A percentile compares a stretch with the other conserved stretches of the same genome.
These are phyloP conservation scores for Sebastes paucispinis DNA, from an alignment of 2,797 vertebrate species.

Conservation along the genomic window DNA sequence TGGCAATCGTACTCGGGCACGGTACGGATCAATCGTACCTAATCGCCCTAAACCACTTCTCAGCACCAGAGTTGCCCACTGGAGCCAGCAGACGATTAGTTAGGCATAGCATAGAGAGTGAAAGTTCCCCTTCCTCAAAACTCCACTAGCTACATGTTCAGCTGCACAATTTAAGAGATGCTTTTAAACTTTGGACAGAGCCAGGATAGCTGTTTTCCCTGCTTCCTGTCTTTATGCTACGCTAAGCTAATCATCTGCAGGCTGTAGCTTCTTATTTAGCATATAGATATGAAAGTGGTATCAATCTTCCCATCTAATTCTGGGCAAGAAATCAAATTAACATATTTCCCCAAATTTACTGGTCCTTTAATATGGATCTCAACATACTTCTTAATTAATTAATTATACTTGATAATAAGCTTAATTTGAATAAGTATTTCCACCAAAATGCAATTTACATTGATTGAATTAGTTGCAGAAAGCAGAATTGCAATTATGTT, in stretches of 20 bases:
- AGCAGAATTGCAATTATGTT: not conserved
- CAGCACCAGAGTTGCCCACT: too few relatives aligned
- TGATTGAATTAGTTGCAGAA: not conserved
- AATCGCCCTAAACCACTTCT: too few relatives aligned
- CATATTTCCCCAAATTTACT: not conserved
- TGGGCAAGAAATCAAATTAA: not conserved
- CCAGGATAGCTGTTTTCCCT: not conserved
- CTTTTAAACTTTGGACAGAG: not conserved
- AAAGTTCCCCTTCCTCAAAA: not conserved
- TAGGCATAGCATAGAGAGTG: too few relatives aligned
- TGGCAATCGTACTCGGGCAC: too few relatives aligned
- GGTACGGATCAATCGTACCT: too few relatives aligned
- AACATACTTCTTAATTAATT: not conserved
- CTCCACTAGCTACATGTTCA: not conserved
- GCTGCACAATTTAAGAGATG: not conserved
- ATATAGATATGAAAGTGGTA: not conserved
- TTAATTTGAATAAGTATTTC: not conserved
- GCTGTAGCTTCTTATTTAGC: not conserved
- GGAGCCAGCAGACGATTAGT: too few relatives aligned
- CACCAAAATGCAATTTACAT: not conserved
- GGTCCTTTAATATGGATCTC: not conserved
- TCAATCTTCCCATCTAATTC: not conserved
- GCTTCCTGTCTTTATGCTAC: not conserved
- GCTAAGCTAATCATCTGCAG: not conserved
- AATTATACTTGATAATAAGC: not conserved